phyloP scores from a whole-genome alignment of 2,888 invertebrate species.

The Stenichneumon culpator region DNA sequence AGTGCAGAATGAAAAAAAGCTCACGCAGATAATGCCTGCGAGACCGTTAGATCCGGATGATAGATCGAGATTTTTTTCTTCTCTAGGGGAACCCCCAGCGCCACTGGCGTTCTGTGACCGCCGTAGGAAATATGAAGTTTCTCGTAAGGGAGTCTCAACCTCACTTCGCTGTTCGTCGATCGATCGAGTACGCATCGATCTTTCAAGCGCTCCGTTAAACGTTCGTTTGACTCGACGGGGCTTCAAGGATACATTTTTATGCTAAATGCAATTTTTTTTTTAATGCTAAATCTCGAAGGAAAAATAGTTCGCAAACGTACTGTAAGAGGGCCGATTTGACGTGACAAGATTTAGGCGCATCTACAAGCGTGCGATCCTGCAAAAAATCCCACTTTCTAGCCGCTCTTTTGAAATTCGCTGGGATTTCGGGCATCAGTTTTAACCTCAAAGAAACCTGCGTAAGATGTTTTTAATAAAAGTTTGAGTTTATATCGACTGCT shows the following conservation, averaged over 20 bases:
- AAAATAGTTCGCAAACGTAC: neutral
- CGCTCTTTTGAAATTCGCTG: constrained; percentile 72
- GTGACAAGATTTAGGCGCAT: constrained; percentile 72
- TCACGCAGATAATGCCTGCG: constrained; percentile 74
- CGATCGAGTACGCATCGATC: constrained; percentile 4
- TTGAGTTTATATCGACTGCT: neutral
- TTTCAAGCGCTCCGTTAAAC: neutral
- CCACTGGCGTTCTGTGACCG: constrained; percentile 80
- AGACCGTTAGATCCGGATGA: constrained; percentile 81
- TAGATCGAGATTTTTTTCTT: constrained; percentile 76
- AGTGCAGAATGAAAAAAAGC: constrained; percentile 25
- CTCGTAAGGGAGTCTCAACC: constrained; percentile 82
- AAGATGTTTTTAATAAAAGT: neutral
- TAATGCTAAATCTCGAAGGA: no score
- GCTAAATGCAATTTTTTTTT: neutral
- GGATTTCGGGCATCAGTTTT: constrained; percentile 71
- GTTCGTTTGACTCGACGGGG: neutral
- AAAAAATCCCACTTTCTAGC: constrained; percentile 82
- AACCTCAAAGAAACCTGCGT: constrained; percentile 25
- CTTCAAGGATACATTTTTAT: neutral
- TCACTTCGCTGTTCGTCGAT: constrained; percentile 77
- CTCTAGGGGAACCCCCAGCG: constrained; percentile 78
- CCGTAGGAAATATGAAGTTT: constrained; percentile 79
- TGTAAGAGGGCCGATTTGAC: neutral
- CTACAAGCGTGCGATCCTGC: constrained; percentile 80